A percentile compares a stretch with the other conserved stretches of the same genome.
Conservation (phyloP, 2,797 vertebrate genomes). For the Bovichtus diacanthus region DNA sequence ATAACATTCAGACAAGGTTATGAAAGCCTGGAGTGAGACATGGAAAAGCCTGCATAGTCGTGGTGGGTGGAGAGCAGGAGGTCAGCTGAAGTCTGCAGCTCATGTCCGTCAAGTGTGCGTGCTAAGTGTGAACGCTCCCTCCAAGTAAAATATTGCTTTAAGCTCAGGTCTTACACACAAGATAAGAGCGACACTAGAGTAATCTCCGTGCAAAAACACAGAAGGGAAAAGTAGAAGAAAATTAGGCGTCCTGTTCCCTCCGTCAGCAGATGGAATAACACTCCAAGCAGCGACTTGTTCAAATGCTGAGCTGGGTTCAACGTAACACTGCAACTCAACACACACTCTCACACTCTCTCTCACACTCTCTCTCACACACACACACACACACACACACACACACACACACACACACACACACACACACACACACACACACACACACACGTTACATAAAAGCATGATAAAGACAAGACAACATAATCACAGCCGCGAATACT, state of each 20-base stretch:
- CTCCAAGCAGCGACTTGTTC: conserved; percentile 63
- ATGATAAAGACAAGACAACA: no score
- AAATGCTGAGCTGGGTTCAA: conserved; percentile 17
- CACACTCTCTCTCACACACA: conserved; percentile 20
- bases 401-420: conserved; percentile 17
- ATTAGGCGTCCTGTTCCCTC: conserved; percentile 37
- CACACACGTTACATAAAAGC: conserved; percentile 33
- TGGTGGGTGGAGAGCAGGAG: background rate
- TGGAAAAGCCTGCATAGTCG: background rate
- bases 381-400: conserved; percentile 14
- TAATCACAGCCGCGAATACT: no score
- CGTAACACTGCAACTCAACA: conserved; percentile 50
- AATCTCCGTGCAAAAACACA: conserved; percentile 58
- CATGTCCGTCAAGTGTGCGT: conserved; percentile 32
- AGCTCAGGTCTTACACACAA: conserved; percentile 2
- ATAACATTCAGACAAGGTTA: conserved; percentile 15
- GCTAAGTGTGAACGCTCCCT: conserved; percentile 24
- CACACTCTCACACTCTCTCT: conserved; percentile 9
- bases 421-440: conserved; percentile 14
- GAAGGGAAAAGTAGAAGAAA: conserved; percentile 28
- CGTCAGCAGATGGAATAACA: conserved; percentile 58
- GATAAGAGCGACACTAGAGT: conserved; percentile 25
- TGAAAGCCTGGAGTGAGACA: background rate
- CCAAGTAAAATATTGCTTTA: conserved; percentile 60
- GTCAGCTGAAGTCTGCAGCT: conserved; percentile 27